Base-by-base conservation (phyloP, 2,113 vertebrate species). In the Forbesichthys papilliferus region DNA sequence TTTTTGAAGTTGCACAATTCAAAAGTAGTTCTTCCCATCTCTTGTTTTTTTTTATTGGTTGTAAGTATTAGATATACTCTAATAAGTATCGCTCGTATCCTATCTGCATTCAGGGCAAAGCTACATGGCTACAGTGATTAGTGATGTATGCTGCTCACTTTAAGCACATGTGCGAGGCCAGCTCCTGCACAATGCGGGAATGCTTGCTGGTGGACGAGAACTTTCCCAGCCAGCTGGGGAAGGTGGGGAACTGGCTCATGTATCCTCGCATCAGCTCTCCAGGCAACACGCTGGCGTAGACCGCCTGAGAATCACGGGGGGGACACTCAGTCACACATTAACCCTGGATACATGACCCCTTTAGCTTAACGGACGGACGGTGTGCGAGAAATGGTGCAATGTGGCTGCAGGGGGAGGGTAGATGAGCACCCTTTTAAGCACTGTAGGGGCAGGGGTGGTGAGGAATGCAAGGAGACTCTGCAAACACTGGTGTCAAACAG, bases 181-280 rank as follows among this genome's bases (percentile, higher is more conserved):
- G 90, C 79, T 99, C 97, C 86, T 99, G 96, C 49, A 95, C 11
- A 27, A 95, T 91, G 4, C 96, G 96, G 9, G 95, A 94, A 0
- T 98, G 94, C 87, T 94, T 98, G 76, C 88, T 93, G 0, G 93
- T 92, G 0, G 96, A 96, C 1, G 97, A 99, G 79, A 94, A 88
- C 47, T 95, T 98, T 51, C 98, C 96, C 73, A 99, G 84, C 98
- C 98, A 99, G 90, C 94, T 95, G 54, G 98, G 97, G 68, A 99
- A 99, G 36, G 86, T 86, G 0, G 98, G 98, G 80, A 98, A 98
- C 81, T 97, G 95, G 62, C 88, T 90, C 96, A 99, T 96, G 84
- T 95, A 93, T 11, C 97, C 97, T 70, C 94, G 93, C 98, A 99
- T 99, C 80, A 99, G 88, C 85, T 99, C 98, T 3, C 98, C 98